phyloP scores from a whole-genome alignment of 2,797 vertebrate species.

The Bryconaethiops microstoma region DNA sequence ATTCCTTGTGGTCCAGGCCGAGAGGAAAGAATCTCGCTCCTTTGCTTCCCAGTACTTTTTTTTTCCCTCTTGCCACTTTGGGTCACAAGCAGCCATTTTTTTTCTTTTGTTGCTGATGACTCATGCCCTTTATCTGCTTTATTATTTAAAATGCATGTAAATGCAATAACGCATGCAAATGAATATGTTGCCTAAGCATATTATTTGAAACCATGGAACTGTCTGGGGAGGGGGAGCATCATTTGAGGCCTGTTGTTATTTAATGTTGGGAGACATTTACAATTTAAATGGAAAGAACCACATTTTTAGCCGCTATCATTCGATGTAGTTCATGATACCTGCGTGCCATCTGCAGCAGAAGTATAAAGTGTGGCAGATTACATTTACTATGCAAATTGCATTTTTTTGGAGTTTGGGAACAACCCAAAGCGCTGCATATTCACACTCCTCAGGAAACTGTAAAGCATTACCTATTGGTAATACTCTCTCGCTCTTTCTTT shows the following conservation, averaged over 20 bases:
- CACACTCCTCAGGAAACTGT: conserved; percentile 8
- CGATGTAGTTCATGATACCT: not conserved
- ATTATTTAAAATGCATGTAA: too few relatives aligned
- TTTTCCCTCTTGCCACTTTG: conserved; percentile 31
- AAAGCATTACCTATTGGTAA: not conserved
- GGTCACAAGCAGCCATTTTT: conserved; percentile 29
- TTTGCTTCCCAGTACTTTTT: conserved; percentile 33
- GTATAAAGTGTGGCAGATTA: not conserved
- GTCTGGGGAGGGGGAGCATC: too few relatives aligned
- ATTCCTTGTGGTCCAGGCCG: conserved; percentile 34
- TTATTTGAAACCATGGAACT: not conserved
- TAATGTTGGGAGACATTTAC: conserved; percentile 4
- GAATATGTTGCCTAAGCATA: too few relatives aligned
- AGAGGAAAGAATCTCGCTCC: conserved; percentile 43
- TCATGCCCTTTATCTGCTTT: not conserved
- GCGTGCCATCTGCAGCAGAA: not conserved
- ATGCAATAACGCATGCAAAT: too few relatives aligned
- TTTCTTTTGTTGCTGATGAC: conserved; percentile 17
- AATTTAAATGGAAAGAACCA: not conserved
- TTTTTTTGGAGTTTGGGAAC: not conserved
- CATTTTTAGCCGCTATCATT: not conserved
- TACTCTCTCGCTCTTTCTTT: conserved; percentile 34
- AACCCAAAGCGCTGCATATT: not conserved
- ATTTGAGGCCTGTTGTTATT: not conserved
- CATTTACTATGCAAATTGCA: conserved; percentile 7